Conservation (phyloP, 2,113 vertebrate genomes). For the Lanius collurio region DNA sequence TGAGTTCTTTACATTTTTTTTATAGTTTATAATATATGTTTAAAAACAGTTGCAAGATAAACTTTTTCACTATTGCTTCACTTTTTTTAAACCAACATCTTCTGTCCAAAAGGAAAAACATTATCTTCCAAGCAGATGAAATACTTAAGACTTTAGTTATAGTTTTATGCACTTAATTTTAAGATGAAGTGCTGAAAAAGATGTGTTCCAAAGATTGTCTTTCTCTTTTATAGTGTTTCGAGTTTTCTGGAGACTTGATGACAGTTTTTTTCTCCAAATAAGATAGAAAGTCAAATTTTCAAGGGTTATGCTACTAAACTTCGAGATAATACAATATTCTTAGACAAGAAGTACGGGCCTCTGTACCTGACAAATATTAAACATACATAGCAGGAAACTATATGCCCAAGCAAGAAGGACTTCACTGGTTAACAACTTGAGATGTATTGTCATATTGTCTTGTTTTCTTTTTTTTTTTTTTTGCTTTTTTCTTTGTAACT, state of each 20-base stretch:
- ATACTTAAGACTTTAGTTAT: background rate
- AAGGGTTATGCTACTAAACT: background rate
- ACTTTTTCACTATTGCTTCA: background rate
- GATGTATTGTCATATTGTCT: background rate
- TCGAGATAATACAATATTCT: background rate
- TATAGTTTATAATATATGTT: background rate
- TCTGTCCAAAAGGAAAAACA: background rate
- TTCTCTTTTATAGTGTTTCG: background rate
- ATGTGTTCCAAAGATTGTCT: background rate
- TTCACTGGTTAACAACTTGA: background rate
- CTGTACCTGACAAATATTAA: background rate
- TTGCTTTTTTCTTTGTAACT: background rate
- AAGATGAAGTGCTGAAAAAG: background rate
- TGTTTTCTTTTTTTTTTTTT: accelerated
- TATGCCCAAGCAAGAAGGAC: background rate
- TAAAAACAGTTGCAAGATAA: background rate
- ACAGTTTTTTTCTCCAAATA: accelerated
- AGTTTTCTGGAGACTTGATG: background rate
- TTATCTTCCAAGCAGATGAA: background rate
- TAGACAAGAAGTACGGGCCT: background rate
- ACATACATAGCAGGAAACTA: background rate
- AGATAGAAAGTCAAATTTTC: background rate
- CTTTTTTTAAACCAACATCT: background rate
- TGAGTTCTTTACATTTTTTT: accelerated
- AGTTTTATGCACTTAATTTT: background rate